These are phyloP conservation scores for Clitarchus hookeri DNA, from an alignment of 2,888 invertebrate species.

Conservation along the genomic window DNA sequence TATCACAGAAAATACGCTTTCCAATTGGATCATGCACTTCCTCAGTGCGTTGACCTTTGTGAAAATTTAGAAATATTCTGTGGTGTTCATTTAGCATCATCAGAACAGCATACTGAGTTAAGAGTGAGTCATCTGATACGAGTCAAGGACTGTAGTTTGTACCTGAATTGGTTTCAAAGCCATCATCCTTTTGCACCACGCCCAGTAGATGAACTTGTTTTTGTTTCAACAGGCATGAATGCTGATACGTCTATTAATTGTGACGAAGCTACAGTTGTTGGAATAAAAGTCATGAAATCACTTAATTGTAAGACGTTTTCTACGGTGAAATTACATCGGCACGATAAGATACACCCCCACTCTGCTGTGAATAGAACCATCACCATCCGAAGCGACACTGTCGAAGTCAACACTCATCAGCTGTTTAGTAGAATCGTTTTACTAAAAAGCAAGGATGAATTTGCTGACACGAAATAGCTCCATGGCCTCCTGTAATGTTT, in stretches of 20 bases:
- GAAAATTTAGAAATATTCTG: background rate
- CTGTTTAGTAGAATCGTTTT: too few species aligned
- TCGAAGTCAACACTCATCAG: too few species aligned
- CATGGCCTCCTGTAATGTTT: background rate
- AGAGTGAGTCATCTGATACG: background rate
- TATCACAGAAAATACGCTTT: background rate
- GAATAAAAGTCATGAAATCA: background rate
- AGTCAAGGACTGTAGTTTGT: background rate
- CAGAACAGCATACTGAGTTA: background rate
- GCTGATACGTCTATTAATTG: background rate
- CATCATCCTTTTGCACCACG: too few species aligned
- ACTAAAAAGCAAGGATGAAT: too few species aligned
- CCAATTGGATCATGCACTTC: background rate
- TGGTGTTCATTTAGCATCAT: background rate
- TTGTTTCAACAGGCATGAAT: background rate
- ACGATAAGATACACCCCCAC: background rate
- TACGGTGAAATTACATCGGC: background rate
- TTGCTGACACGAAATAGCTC: too few species aligned
- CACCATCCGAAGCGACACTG: too few species aligned
- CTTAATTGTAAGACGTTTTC: background rate
- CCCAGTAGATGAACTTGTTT: conserved; percentile 3
- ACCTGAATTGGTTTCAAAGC: background rate
- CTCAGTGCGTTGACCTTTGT: background rate
- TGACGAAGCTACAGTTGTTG: background rate
- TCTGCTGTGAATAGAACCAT: background rate